Base-by-base conservation (phyloP, 2,888 invertebrate species). In the Drosophila antonietae region DNA sequence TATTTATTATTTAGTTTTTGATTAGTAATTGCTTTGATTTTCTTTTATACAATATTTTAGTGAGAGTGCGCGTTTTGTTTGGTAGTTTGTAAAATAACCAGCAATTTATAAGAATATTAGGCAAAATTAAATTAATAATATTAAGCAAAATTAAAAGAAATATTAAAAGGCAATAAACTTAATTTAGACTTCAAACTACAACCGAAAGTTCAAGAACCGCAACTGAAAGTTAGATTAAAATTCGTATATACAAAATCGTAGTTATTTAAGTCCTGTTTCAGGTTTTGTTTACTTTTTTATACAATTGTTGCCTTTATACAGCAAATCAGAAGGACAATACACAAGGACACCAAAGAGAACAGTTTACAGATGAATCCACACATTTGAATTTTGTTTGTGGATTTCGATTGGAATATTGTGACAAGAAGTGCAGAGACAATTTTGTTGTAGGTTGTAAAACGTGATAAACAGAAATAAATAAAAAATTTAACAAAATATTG, bases 61-160 rank as follows among this genome's bases (percentile, higher is more conserved):
- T 73, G 49, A 64, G n/a, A 73, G 71, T 70, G 60, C 65, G 59
- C 67, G 52, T 49, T 63, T 68, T 56, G 10, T 64, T 78, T 67
- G 70, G 72, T 75, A 78, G 65, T 78, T 68, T 66, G 56, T 68
- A 49, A 28, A 60, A 59, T 44, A 73, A 70, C 53, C 70, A 70
- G 31, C 23, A 60, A 4, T 52, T 47, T 59, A 37, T 61, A 65
- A 20, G 61, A 23, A 52, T 56, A 64, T 53, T 57, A 63, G 43
- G 53, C 33, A 57, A 57, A 51, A 33, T 18, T 47, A 35, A 60
- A 18, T 39, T 4, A 15, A 37, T 23, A 53, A 14, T 49, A 64
- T 52, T 59, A 65, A 46, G 35, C 33, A 68, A 51, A 43, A 35
- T 14, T 52, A 31, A 61, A 23, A 28, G 28, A 46, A 10, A 20